These are phyloP conservation scores for Umimayanthus chanpuru DNA, from an alignment of 92 coral and sea anemone species.

Conservation along the genomic window DNA sequence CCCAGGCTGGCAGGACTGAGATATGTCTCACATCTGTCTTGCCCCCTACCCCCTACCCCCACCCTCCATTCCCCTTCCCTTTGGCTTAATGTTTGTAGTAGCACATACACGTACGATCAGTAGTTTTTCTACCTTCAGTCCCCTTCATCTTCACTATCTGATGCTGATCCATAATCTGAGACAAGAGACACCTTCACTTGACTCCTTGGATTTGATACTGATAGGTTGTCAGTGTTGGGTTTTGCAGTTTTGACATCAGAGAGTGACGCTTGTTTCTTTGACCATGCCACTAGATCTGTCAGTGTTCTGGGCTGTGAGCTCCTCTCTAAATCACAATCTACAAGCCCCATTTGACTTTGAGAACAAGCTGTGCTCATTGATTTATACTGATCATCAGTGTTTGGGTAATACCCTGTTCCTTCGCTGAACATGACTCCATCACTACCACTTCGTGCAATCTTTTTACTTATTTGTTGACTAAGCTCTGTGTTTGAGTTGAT, in stretches of 20 bases:
- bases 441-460: not conserved
- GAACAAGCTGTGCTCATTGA: not conserved
- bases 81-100: no score
- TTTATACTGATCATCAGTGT: slow-evolving; percentile 74
- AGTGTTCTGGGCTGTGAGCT: slow-evolving; percentile 74
- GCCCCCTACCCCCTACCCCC: no score
- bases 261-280: slow-evolving; percentile 68
- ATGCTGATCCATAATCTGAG: slow-evolving; percentile 77
- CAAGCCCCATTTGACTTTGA: slow-evolving; percentile 10
- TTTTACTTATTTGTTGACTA: slow-evolving; percentile 36
- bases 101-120: no score
- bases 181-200: slow-evolving; percentile 54
- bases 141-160: slow-evolving; percentile 66
- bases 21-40: no score
- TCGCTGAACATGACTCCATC: slow-evolving; percentile 16
- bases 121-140: not conserved
- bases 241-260: not conserved
- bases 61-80: no score
- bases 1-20: no score
- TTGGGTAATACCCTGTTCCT: slow-evolving; percentile 75
- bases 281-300: slow-evolving; percentile 83
- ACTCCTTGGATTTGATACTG: not conserved
- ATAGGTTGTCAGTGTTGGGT: not conserved
- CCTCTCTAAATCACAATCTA: slow-evolving; percentile 5
- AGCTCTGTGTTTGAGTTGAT: slow-evolving; percentile 45